Evolutionary conservation across 2,888 invertebrate species (phyloP), one percentile per base, ranked within the genome.

Genomic region (Diarsia rubi): DNA sequence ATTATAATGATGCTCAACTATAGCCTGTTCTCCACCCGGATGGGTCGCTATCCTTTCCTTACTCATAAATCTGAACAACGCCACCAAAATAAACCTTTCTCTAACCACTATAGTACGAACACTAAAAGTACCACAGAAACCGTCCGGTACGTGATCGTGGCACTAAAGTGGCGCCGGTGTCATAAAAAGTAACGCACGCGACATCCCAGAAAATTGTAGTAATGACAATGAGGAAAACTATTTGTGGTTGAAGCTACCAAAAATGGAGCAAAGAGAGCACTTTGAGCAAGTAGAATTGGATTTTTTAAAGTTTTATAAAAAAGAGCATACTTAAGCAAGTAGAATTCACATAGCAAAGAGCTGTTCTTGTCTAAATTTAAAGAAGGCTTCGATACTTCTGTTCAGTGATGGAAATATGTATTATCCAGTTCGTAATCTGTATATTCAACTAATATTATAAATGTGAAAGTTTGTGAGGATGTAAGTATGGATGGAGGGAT

Each of bases 181-280:
- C 69, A 71, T 83, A 83, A 85, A 83, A 83, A 79, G 75, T 85
- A 76, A 75, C 79, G 65, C 31, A 70, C 27, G 59, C 70, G 69
- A 70, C 71, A 75, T 75, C 72, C 70, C 73, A 42, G 67, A 54
- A 69, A 60, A 73, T 71, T 66, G 69, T 71, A 47, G 66, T 73
- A 62, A 75, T 62, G 80, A 79, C 83, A 57, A 69, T 52, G 66
- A 71, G 65, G 68, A 62, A 78, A 73, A 49, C 42, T 78, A 68
- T 63, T 63, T 72, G 62, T n/a, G 47, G 47, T 62, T 27, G 69
- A 69, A 64, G 49, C 45, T 14, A 45, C 11, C 60, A n/a, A 42
- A 37, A 63, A 47, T 31, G 1, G 12, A 69, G n/a, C 44, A 45
- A 42, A 16, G 6, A 65, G 21, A 19, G 14, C 31, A 44, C 16